A percentile compares a stretch with the other conserved stretches of the same genome.
Evolutionary conservation across 2,888 invertebrate species (phyloP).

Genomic region (Schizotus pectinicornis): DNA sequence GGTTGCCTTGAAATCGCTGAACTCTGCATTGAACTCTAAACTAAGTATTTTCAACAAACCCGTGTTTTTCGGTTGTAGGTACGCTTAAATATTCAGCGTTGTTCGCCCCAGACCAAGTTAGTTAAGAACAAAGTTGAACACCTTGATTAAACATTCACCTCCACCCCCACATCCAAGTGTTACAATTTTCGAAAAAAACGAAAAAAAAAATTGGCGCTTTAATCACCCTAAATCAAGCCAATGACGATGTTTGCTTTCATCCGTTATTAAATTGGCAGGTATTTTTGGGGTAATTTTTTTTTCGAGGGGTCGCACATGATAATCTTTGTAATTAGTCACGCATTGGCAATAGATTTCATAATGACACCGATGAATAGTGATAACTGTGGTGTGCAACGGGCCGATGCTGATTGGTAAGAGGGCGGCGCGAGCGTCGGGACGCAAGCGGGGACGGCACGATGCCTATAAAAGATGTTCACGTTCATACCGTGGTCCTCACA

Average conservation of each 20-base stretch:
- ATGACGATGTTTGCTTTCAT: neutral
- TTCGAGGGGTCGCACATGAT: constrained; percentile 2
- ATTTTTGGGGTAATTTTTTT: neutral
- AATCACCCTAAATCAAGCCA: no score
- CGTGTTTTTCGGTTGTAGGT: no score
- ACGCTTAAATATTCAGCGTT: no score
- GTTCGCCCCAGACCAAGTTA: no score
- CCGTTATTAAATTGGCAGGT: neutral
- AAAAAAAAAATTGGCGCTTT: no score
- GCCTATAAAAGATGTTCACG: constrained; percentile 42
- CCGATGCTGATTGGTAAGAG: constrained; percentile 34
- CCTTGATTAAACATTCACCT: no score
- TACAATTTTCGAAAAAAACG: no score
- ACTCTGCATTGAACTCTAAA: no score
- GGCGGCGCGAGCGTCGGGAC: constrained; percentile 39
- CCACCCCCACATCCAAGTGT: no score
- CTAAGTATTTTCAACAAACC: no score
- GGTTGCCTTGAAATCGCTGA: no score
- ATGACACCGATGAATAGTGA: constrained; percentile 32
- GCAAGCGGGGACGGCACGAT: constrained; percentile 31
- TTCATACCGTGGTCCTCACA: constrained; percentile 37
- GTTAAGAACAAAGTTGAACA: no score
- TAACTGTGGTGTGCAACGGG: constrained; percentile 34
- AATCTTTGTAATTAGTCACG: constrained; percentile 31
- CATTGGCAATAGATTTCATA: constrained; percentile 28